Percentiles rank a stretch among this genome's conserved stretches.
These are phyloP conservation scores for Drosophila repleta DNA, from an alignment of 1,140 invertebrate genomes.

Conservation along the genomic window DNA sequence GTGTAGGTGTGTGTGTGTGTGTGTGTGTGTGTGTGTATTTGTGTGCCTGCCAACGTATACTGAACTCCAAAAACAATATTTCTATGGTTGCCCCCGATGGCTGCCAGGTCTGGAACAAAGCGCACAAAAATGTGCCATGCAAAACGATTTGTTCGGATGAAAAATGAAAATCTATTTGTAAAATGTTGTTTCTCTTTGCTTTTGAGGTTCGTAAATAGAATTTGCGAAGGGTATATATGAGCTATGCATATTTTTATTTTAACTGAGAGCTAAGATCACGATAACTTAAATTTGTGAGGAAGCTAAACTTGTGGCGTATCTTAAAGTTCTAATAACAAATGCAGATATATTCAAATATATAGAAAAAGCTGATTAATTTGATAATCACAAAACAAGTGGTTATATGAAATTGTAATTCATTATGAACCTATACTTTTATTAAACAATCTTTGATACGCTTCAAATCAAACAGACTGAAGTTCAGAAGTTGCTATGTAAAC, in stretches of 20 bases:
- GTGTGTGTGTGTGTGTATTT: background rate
- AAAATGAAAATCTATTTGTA: constrained; percentile 53
- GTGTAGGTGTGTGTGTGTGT: background rate
- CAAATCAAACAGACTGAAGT: no score
- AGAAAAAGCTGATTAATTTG: no score
- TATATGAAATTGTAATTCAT: no score
- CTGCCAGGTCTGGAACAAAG: constrained; percentile 55
- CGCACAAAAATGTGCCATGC: constrained; percentile 64
- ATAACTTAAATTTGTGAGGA: no score
- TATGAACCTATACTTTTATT: no score
- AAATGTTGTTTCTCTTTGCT: constrained; percentile 2
- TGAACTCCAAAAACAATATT: constrained; percentile 24
- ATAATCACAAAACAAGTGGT: no score
- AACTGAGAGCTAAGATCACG: no score
- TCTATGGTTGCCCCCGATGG: constrained; percentile 6
- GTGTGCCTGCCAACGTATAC: background rate
- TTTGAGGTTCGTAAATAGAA: constrained; percentile 7
- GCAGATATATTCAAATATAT: no score
- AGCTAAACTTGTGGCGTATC: no score
- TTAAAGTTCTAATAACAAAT: no score
- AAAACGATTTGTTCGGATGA: constrained; percentile 63
- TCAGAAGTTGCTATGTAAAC: no score
- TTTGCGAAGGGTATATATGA: background rate
- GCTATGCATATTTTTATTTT: background rate
- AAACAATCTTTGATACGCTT: no score